Percentiles rank a stretch among this genome's conserved stretches.
Evolutionary conservation across 2,888 invertebrate species (phyloP).

Genomic region (Mythimna loreyi): DNA sequence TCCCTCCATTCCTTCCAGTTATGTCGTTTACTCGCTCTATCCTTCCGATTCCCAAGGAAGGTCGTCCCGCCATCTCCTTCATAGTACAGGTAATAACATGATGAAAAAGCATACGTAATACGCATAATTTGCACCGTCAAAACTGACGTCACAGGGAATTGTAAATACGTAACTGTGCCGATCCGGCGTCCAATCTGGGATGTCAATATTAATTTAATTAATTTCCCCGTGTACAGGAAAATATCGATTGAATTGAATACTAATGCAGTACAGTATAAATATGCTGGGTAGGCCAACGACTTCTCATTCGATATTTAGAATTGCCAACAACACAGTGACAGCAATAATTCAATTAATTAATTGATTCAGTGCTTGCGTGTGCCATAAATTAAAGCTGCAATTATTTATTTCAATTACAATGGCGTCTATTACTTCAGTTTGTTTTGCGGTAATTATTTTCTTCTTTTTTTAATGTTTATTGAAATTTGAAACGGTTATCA

Average conservation of each 20-base stretch:
- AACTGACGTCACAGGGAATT: constrained; percentile 37
- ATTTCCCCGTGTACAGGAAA: constrained; percentile 41
- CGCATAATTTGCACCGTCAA: constrained; percentile 9
- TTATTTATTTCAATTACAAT: constrained; percentile 41
- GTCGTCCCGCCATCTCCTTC: no score
- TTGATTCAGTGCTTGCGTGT: constrained; percentile 11
- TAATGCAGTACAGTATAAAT: constrained; percentile 32
- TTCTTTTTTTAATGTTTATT: background rate
- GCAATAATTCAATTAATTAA: constrained; percentile 24
- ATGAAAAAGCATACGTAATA: constrained; percentile 5
- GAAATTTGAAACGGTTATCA: background rate
- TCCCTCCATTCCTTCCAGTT: no score
- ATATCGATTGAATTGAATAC: background rate
- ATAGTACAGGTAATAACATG: constrained; percentile 3
- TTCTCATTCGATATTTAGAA: constrained; percentile 42
- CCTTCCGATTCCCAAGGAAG: no score
- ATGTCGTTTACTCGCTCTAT: no score
- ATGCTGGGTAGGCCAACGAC: background rate
- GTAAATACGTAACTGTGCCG: constrained; percentile 22
- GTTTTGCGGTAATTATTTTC: constrained; percentile 31
- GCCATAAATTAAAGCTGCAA: constrained; percentile 22
- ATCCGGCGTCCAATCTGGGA: background rate
- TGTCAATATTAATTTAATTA: constrained; percentile 7
- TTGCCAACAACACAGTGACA: constrained; percentile 48
- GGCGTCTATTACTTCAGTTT: constrained; percentile 31